These are phyloP conservation scores for Pelvicachromis taeniatus DNA, from an alignment of 2,113 vertebrate species.

Conservation along the genomic window DNA sequence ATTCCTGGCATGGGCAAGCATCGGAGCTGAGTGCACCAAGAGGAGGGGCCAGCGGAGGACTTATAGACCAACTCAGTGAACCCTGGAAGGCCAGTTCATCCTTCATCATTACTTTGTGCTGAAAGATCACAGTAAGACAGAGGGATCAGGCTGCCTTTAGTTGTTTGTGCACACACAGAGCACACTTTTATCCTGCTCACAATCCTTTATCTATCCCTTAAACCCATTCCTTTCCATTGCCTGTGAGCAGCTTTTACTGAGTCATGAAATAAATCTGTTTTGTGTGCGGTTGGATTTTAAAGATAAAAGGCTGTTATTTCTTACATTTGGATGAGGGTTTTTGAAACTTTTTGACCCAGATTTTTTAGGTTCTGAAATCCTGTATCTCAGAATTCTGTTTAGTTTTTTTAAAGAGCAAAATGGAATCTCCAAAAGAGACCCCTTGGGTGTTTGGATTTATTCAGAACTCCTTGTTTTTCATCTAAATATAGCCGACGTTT, in stretches of 20 bases:
- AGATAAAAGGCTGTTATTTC: neutral
- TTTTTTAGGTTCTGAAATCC: neutral
- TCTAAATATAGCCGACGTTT: neutral
- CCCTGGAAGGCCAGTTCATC: slow-evolving; percentile 49
- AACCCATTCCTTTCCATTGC: slow-evolving; percentile 18
- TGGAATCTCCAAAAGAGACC: neutral
- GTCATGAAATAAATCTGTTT: slow-evolving; percentile 20
- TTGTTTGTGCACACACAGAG: slow-evolving; percentile 10
- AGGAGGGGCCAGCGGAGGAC: slow-evolving; percentile 39
- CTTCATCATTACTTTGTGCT: slow-evolving; percentile 63
- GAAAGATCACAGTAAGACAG: slow-evolving; percentile 52
- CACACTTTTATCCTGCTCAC: slow-evolving; percentile 20
- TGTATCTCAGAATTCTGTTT: neutral
- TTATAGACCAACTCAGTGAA: slow-evolving; percentile 59
- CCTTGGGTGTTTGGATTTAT: neutral
- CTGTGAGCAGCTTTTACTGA: slow-evolving; percentile 14
- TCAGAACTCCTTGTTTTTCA: neutral
- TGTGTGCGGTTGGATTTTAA: neutral
- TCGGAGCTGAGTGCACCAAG: slow-evolving; percentile 39
- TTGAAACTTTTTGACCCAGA: neutral
- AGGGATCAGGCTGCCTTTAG: neutral
- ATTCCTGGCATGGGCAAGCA: slow-evolving; percentile 57
- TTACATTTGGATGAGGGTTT: neutral
- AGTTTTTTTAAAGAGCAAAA: neutral
- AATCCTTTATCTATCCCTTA: slow-evolving; percentile 23